Evolutionary conservation across 2,797 vertebrate genomes (phyloP).

Genomic region (Smutsia gigantea): DNA sequence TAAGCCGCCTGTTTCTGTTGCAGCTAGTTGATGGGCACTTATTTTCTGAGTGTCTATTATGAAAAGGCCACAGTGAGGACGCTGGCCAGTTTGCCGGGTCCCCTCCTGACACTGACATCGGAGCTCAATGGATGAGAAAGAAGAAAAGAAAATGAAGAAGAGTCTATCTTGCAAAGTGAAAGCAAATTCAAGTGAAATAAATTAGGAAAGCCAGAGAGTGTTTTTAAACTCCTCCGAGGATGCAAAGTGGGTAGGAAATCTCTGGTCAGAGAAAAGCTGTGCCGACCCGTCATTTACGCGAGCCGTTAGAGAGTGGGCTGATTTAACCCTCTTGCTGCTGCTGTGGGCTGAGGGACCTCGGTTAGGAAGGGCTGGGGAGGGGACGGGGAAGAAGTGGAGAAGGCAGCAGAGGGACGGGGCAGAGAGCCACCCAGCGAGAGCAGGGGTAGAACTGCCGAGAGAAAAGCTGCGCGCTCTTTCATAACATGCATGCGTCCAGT

Average conservation of each 20-base stretch:
- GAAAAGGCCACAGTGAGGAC: neutral
- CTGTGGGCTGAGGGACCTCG: too few relatives aligned
- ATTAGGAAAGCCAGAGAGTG: neutral
- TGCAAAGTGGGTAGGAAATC: neutral
- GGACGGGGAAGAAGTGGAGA: fast-evolving
- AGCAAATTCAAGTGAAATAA: neutral
- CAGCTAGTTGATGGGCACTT: neutral
- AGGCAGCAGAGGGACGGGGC: too few relatives aligned
- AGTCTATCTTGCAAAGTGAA: neutral
- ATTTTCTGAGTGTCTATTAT: neutral
- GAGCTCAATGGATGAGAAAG: neutral
- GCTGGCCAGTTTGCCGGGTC: neutral
- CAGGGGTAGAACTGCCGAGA: neutral
- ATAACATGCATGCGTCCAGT: neutral
- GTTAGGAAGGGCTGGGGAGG: too few relatives aligned
- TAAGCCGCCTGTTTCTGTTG: neutral
- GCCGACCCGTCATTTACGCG: too few relatives aligned
- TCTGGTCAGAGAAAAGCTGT: neutral
- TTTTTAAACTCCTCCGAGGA: neutral
- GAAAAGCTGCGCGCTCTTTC: neutral
- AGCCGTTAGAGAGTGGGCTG: neutral
- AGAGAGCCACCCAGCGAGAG: neutral
- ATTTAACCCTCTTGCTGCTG: neutral
- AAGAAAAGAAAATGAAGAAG: neutral
- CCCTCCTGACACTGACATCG: too few relatives aligned